Base-by-base conservation (phyloP, 2,113 vertebrate species). In the Brachyhypopomus gauderio region DNA sequence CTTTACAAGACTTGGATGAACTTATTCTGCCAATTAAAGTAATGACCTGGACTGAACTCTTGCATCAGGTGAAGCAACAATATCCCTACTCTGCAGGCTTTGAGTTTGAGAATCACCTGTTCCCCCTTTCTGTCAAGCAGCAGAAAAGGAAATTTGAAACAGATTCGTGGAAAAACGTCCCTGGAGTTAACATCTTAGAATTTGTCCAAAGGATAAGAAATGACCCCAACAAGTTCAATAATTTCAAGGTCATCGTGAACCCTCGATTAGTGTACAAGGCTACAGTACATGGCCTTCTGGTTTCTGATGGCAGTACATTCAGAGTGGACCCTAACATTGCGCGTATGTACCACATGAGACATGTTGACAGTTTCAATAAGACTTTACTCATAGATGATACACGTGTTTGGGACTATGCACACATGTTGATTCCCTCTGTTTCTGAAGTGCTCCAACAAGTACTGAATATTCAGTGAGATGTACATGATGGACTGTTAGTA, bases 1-100 rank as follows among this genome's bases (percentile, higher is more conserved):
- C 90, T 60, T 81, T 95, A 64, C 92, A 91, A 0, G 94, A 95
- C 76, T 25, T 90, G 0, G 93, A 94, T 48, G 93, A 94, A 88
- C 85, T 92, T 69, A 93, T 94, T 27, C 84, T 93, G 59, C 91
- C 92, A 2, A 64, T 88, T 60, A 59, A 84, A 2, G 72, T 89
- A 63, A 17, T 74, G 4, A 82, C 88, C 76, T 95, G 93, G 93
- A 87, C 36, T 58, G 82, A 91, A 41, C 78, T 93, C 83, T 82
- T 94, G 80, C 86, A 55, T 3, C 75, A 83, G 8, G 87, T 95
- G 75, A 87, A 92, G 67, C 5, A 72, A 0, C 62, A 84, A 55
- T 78, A 91, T 0, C 3, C 25, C 0, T 12, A 69, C 3, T n/a
- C 22, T 0, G 23, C 27, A 6, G 63, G 91, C 74, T 94, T 92